Evolutionary conservation across 2,797 vertebrate species (phyloP).

Genomic region (Hafferia zeledoni): DNA sequence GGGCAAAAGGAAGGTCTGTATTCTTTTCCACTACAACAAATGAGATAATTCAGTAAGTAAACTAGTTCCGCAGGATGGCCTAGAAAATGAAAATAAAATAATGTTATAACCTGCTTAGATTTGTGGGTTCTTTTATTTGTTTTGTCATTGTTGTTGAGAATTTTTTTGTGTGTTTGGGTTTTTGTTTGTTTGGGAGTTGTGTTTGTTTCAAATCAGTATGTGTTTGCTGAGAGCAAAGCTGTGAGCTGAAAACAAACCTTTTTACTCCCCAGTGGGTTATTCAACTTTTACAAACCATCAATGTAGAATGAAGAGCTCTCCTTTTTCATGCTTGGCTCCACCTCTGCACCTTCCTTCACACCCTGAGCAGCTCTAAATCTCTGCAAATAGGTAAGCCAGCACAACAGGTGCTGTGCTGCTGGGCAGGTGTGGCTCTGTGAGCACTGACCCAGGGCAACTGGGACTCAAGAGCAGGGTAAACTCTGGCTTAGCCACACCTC

Average conservation of each 20-base stretch:
- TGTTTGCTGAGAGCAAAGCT: not conserved
- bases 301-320: not conserved
- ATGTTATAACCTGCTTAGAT: not conserved
- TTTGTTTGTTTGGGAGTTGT: not conserved
- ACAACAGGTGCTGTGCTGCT: not conserved
- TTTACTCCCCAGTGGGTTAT: not conserved
- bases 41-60: not conserved
- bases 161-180: not conserved
- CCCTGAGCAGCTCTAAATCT: not conserved
- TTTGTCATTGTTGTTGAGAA: not conserved
- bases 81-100: not conserved
- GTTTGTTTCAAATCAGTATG: not conserved
- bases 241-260: not conserved
- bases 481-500: too few relatives aligned
- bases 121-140: not conserved
- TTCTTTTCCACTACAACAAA: not conserved
- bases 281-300: not conserved
- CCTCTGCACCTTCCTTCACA: not conserved
- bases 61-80: not conserved
- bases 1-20: not conserved
- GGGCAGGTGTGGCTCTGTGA: not conserved
- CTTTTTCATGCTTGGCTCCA: not conserved
- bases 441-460: not conserved
- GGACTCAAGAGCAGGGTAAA: not conserved
- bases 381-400: not conserved